Percentiles rank a stretch among this genome's conserved stretches.
These are phyloP conservation scores for Nyctalus aviator DNA, from an alignment of 2,797 vertebrate genomes.

Conservation along the genomic window DNA sequence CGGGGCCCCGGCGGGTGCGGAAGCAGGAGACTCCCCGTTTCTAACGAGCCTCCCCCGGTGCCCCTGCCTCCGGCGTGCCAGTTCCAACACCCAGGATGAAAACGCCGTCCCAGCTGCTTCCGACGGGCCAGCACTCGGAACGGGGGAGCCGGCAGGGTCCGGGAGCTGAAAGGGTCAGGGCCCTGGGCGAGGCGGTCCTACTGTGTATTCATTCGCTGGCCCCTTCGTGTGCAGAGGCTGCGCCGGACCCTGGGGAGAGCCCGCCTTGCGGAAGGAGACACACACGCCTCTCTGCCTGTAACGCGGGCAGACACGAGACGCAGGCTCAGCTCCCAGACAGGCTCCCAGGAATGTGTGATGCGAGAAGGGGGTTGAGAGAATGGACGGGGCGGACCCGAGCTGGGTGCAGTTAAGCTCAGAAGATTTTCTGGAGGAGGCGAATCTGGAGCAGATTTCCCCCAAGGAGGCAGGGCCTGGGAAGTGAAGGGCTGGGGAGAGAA, in stretches of 20 bases:
- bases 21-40: not conserved
- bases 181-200: slow-evolving; percentile 53
- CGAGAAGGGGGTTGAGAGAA: slow-evolving; percentile 60
- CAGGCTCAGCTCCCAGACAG: slow-evolving; percentile 68
- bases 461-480: slow-evolving; percentile 65
- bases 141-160: slow-evolving; percentile 19
- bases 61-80: not conserved
- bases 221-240: slow-evolving; percentile 71
- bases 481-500: slow-evolving; percentile 59
- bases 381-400: slow-evolving; percentile 63
- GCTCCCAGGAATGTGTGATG: slow-evolving; percentile 67
- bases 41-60: not conserved
- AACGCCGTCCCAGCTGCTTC: slow-evolving; percentile 29
- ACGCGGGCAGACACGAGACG: slow-evolving; percentile 58
- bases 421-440: slow-evolving; percentile 66
- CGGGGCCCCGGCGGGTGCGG: not conserved
- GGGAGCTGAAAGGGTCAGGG: slow-evolving; percentile 39
- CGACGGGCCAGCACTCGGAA: not conserved
- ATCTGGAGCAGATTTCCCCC: slow-evolving; percentile 66
- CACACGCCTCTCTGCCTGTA: slow-evolving; percentile 49
- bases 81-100: not conserved
- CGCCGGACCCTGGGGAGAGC: slow-evolving; percentile 63
- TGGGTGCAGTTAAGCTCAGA: slow-evolving; percentile 60
- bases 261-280: slow-evolving; percentile 65
- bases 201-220: slow-evolving; percentile 54